Evolutionary conservation across 1,140 invertebrate species (phyloP).

Genomic region (Subanguina moxae): DNA sequence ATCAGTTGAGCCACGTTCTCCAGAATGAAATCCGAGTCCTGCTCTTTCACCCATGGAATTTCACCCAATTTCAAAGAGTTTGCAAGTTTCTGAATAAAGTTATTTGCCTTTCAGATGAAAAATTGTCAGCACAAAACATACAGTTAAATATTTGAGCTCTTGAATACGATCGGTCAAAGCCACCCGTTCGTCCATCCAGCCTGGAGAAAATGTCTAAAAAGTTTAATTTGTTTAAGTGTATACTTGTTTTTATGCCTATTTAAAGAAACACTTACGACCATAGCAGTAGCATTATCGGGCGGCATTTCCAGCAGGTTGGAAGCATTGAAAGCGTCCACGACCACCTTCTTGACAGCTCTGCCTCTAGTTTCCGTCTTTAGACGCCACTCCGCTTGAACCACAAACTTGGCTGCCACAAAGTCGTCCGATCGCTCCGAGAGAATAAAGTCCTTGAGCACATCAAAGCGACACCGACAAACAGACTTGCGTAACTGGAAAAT

Average conservation of each 20-base stretch:
- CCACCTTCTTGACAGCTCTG: not conserved
- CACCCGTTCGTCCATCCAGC: constrained; percentile 26
- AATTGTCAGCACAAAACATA: not conserved
- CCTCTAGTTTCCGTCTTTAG: constrained; percentile 7
- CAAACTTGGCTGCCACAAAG: constrained; percentile 23
- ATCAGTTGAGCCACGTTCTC: constrained; percentile 14
- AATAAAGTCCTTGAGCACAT: constrained; percentile 16
- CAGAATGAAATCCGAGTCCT: not conserved
- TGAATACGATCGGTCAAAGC: constrained; percentile 23
- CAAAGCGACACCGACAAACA: constrained; percentile 25
- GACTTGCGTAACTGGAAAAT: constrained; percentile 16
- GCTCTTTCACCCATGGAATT: constrained; percentile 12
- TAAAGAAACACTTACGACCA: not conserved
- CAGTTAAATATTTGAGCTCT: constrained; percentile 20
- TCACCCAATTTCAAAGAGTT: constrained; percentile 15
- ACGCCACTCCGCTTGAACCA: constrained; percentile 23
- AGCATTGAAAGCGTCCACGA: constrained; percentile 4
- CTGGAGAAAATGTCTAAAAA: constrained; percentile 29
- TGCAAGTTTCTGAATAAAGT: not conserved
- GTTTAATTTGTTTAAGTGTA: constrained; percentile 8
- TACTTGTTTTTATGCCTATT: not conserved
- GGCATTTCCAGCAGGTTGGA: constrained; percentile 14
- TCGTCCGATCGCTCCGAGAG: not conserved
- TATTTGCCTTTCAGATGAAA: not conserved
- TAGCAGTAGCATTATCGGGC: not conserved